These are phyloP conservation scores for Ophion costatus DNA, from an alignment of 2,888 invertebrate genomes.

Conservation along the genomic window DNA sequence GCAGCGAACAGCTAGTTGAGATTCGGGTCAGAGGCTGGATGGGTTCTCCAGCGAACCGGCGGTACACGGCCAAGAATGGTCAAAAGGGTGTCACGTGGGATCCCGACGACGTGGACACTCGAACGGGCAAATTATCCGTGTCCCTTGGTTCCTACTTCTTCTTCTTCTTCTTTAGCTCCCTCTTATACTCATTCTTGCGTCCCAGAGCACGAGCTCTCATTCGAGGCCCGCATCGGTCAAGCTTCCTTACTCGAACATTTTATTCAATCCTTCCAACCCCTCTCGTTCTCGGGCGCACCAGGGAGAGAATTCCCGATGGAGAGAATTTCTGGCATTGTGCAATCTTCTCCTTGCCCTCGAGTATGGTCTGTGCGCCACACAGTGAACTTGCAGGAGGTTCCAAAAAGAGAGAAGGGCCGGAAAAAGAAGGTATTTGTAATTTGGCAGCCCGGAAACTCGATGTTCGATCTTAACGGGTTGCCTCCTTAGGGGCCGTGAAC, in stretches of 20 bases:
- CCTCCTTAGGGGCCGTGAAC: no score
- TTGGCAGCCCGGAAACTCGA: constrained; percentile 73
- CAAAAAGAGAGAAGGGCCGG: constrained; percentile 17
- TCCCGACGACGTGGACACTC: constrained; percentile 66
- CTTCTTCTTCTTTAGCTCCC: constrained; percentile 67
- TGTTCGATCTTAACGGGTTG: constrained; percentile 49
- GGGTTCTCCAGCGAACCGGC: constrained; percentile 55
- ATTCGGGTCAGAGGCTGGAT: constrained; percentile 79
- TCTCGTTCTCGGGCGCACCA: background rate
- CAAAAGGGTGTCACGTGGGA: constrained; percentile 47
- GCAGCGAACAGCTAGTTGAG: constrained; percentile 76
- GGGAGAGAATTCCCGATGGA: constrained; percentile 77
- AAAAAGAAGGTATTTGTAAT: constrained; percentile 71
- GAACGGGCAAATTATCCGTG: constrained; percentile 78
- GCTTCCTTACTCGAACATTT: constrained; percentile 38
- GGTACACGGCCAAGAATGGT: constrained; percentile 27
- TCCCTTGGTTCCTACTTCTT: constrained; percentile 65
- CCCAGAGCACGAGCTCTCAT: constrained; percentile 14
- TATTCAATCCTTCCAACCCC: constrained; percentile 39
- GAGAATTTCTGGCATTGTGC: constrained; percentile 79
- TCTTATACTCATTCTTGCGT: constrained; percentile 46
- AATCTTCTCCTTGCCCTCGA: constrained; percentile 48
- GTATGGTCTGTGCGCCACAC: constrained; percentile 9
- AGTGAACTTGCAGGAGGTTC: background rate
- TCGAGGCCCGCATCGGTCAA: constrained; percentile 31